Evolutionary conservation across 2,888 invertebrate species (phyloP), one percentile per base, ranked within the genome.

Genomic region (Dynastes grantii): DNA sequence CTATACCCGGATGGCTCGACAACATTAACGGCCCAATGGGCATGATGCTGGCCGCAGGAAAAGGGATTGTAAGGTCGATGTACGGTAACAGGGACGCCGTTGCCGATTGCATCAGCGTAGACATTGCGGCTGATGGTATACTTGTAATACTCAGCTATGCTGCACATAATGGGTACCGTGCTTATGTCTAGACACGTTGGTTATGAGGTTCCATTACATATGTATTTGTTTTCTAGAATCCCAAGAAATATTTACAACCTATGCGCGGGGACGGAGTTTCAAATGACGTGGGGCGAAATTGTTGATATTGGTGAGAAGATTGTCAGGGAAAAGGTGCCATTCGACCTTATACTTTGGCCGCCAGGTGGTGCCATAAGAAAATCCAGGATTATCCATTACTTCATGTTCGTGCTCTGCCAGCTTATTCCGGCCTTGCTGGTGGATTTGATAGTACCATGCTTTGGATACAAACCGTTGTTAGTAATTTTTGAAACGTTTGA

Each of bases 21-120:
- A 98, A 97, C 85, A 94, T 96, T 77, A 97, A 97, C 85, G 97
- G 97, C n/a, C 97, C 97, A 0, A 94, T 95, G 0, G 97, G 97
- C 5, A 89, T 96, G 0, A 89, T 97, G 3, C 95, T 94, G 76
- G 94, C 93, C 2, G 95, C 95, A 6, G 96, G 97, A 9, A 97
- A 97, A 87, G 97, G 97, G 0, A 95, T 97, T 0, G 92, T 97
- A 80, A 91, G 97, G n/a, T 93, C 95, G 0, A 96, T 97, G 96
- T 95, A 95, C 87, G 96, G 96, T 84, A 93, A 95, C 82, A 92
- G 94, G 5, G 92, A 92, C 80, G 92, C 93, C 32, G 95, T 95
- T 83, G 96, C 96, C 0, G 96, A 96, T 87, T 95, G 92, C 82
- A 85, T 96, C 22, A 96, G 96, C 0, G 96, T 95, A 0, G 96